Conservation (phyloP, 2,797 vertebrate genomes). For the Brotogeris chrysoptera region DNA sequence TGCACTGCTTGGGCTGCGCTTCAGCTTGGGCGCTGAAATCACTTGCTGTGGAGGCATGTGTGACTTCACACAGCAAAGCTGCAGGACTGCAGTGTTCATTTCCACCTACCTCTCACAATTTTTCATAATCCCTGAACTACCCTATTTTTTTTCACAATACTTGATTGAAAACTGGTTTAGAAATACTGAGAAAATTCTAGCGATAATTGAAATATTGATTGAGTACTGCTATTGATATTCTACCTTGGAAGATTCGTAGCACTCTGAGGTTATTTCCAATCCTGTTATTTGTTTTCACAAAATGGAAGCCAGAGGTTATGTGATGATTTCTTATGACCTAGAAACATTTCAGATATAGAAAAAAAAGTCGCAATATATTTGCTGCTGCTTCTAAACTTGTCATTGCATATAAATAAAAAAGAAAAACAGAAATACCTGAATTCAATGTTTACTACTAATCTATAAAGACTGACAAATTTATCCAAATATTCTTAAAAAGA, state of each 20-base stretch:
- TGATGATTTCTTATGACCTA: constrained; percentile 47
- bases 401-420: background rate
- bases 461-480: background rate
- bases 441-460: background rate
- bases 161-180: constrained; percentile 63
- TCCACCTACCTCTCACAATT: background rate
- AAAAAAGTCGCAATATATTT: background rate
- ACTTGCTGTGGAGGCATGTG: background rate
- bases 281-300: constrained; percentile 64
- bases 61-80: background rate
- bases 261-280: constrained; percentile 35
- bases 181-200: constrained; percentile 54
- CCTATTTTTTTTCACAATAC: constrained; percentile 50
- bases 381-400: background rate
- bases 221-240: constrained; percentile 55
- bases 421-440: background rate
- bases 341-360: background rate
- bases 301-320: constrained; percentile 65
- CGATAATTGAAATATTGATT: constrained; percentile 67
- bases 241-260: constrained; percentile 18
- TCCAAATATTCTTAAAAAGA: background rate
- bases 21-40: background rate
- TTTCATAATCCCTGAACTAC: constrained; percentile 33
- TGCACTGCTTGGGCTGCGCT: background rate
- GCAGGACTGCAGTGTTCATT: background rate